These are phyloP conservation scores for Ciconia stormi DNA, from an alignment of 2,113 vertebrate genomes.

Conservation along the genomic window DNA sequence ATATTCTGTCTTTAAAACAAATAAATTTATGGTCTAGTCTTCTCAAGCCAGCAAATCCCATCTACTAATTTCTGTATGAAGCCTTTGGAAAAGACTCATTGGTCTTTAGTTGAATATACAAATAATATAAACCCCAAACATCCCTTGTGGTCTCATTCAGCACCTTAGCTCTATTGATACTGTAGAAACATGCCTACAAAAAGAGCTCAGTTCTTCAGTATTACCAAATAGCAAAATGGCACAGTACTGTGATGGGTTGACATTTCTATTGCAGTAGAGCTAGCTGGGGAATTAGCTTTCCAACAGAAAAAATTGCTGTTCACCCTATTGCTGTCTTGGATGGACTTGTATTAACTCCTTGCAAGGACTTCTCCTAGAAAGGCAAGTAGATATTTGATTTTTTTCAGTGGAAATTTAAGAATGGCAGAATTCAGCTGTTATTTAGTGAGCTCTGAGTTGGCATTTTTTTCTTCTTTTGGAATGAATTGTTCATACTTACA, in stretches of 20 bases:
- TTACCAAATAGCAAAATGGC: neutral
- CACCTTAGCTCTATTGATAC: neutral
- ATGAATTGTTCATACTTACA: neutral
- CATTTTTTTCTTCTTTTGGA: neutral
- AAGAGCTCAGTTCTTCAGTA: neutral
- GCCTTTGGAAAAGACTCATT: neutral
- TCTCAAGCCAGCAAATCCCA: neutral
- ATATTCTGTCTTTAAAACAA: constrained; percentile 6
- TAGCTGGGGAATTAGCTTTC: neutral
- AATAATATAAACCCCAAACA: neutral
- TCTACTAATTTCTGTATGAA: neutral
- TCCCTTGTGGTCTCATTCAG: neutral
- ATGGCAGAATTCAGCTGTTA: neutral
- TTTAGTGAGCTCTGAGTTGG: neutral
- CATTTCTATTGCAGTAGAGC: neutral
- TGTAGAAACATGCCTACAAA: neutral
- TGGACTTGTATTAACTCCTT: neutral
- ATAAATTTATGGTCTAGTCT: neutral
- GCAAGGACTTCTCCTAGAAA: neutral
- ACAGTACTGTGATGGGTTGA: neutral
- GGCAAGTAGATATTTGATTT: neutral
- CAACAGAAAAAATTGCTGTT: neutral
- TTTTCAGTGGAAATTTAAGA: neutral
- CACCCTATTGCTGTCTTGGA: neutral
- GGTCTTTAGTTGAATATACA: neutral